Base-by-base conservation (phyloP, 2,888 invertebrate genomes). In the Ptychoptera albimana region DNA sequence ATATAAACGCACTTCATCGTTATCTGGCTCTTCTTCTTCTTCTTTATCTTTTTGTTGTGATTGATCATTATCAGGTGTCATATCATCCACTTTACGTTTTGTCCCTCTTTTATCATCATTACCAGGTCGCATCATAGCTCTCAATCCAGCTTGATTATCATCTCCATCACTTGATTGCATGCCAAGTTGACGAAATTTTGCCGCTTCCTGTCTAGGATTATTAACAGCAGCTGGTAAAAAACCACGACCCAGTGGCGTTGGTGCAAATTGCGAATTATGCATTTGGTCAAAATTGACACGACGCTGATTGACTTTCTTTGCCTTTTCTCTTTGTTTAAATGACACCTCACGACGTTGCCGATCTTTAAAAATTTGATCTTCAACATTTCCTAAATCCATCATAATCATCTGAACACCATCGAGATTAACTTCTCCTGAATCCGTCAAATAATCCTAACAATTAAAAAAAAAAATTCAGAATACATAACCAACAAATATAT, bases 301-400 rank as follows among this genome's bases (percentile, higher is more conserved):
- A 14, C 59, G 60, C 53, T 58, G 57, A 52, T 60, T 59, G 32
- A 70, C 58, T 53, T 77, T 78, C 59, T 78, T 82, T 32, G 79
- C 77, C 54, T 79, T 84, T 49, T 85, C 81, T 11, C 85, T 69
- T 11, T 79, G 79, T 57, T 80, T 81, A 61, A 87, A 93, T 54
- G 76, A 73, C 48, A 85, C 60, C 60, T 96, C 94, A 54, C 79
- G 83, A 57, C 83, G 75, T 63, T 96, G 91, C 15, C 98, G 69
- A 42, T 82, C 80, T 61, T 86, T 86, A 66, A 98, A 99, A 59
- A 99, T 98, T 68, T 92, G 86, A 70, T 99, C 97, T 63, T 98
- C 98, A 30, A 81, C 82, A 60, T 82, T 78, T 0, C 97, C 98
- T 40, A 99, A 71, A 59, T 96, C 91, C 29, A 79, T 76, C 82